Base-by-base conservation (phyloP, 1,140 invertebrate species). In the Cydia pomonella region DNA sequence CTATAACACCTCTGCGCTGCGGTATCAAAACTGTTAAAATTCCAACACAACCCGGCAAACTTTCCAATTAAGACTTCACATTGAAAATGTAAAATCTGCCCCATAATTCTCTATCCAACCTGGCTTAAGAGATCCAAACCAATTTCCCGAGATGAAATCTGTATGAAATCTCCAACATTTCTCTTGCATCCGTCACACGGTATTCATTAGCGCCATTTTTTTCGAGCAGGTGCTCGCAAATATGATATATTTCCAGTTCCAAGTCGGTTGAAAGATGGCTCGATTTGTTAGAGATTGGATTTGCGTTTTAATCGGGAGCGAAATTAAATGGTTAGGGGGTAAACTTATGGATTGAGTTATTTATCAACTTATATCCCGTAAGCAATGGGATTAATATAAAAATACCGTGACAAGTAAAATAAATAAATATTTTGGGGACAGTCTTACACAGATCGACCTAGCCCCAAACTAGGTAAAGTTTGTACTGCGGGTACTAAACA, bases 161-260 rank as follows among this genome's bases (percentile, higher is more conserved):
- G 25, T 33, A 33, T 33, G 29, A 38, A 38, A 69, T 21, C 64
- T 33, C 64, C 64, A 21, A 69, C 64, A 69, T 69, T 69, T 69
- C 33, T 38, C 64, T 33, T 18, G 27, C 29, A 59, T 59, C 21
- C 21, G 53, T 59, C 53, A 59, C 53, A 59, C 10, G 53, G 21
- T 29, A 69, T 69, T 38, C 64, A 69, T 69, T 69, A 69, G 64
- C 64, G 64, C 64, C 64, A 69, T 69, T 69, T 69, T n/a, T 66
- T 69, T 69, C 27, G 12, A 41, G 27, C 64, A 69, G 64, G 64
- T 69, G 64, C 13, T 41, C 18, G 64, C 64, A 69, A 18, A 33
- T 66, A 33, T 69, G 64, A 69, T 69, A 69, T 69, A 69, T 69
- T 69, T 18, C 13, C 64, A 69, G 21, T 69, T 69, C 64, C 64